Base-by-base conservation (phyloP, 1,140 invertebrate genomes). In the Magallana ariakensis region DNA sequence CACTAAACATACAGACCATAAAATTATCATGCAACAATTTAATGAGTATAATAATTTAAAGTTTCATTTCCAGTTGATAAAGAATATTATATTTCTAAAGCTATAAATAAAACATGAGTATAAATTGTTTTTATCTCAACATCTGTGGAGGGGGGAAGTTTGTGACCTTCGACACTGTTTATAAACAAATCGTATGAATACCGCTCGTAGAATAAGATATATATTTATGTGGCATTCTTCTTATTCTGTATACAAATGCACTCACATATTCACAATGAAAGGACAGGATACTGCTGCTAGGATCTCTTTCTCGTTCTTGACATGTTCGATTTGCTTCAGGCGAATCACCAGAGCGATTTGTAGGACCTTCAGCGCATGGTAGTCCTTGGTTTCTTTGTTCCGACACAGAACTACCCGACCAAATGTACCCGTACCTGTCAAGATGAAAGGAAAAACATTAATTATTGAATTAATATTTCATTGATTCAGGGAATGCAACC, bases 191-290 rank as follows among this genome's bases (percentile, higher is more conserved):
- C 19, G 33, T 22, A 75, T 9, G 19, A 75, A 22, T 13, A 75
- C 46, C 15, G 58, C 16, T 19, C n/a, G 33, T 46, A 85, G 26
- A 54, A 60, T 16, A 19, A 85, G 70, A 46, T 46, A 70, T 56
- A 33, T 85, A 70, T 85, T 66, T 85, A 19, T 33, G 26, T n/a
- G 19, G 11, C 58, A 57, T 57, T 3, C 53, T 57, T 46, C 53
- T 15, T 22, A 57, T 22, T 53, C 9, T 57, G 58, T 46, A 81
- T 19, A 66, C 53, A 86, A 19, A 85, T 16, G 87, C 88, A 94
- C 97, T 97, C 96, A 99, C 98, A 99, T 96, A 93, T 97, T 97
- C 53, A 99, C 97, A 88, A 99, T 97, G 94, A 99, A 99, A 84
- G 98, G 98, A 96, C 99, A 98, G 89, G 96, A 96, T 83, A 99